Percentiles rank a stretch among this genome's conserved stretches.
These are phyloP conservation scores for Sciurus niger DNA, from an alignment of 2,113 vertebrate species.

Conservation along the genomic window DNA sequence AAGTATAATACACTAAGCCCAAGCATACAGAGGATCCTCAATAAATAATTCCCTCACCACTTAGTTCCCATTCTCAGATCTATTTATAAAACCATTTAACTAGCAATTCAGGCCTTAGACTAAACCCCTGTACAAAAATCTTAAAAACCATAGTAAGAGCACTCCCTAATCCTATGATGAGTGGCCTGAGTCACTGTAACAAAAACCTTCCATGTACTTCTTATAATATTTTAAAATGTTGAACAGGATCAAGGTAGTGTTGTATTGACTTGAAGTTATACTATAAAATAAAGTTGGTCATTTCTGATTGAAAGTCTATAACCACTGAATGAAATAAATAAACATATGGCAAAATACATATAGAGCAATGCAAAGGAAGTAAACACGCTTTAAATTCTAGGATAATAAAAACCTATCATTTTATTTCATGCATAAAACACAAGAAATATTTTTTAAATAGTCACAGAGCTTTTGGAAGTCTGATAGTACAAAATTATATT, in stretches of 20 bases:
- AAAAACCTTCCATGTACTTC: background rate
- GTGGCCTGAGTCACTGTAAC: background rate
- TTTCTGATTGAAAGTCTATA: background rate
- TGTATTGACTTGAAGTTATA: background rate
- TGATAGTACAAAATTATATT: background rate
- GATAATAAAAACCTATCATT: background rate
- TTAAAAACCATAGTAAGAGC: background rate
- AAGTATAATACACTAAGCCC: background rate
- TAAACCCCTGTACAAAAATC: constrained; percentile 8
- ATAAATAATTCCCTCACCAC: background rate
- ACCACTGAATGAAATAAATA: background rate
- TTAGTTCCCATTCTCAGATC: background rate
- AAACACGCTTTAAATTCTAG: background rate
- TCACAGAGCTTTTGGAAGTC: background rate
- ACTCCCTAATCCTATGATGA: background rate
- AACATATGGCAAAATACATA: no score
- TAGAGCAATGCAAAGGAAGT: background rate
- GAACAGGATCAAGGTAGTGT: background rate
- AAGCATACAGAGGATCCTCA: background rate
- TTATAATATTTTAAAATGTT: constrained; percentile 35
- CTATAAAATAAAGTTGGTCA: background rate
- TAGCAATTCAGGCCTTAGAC: background rate
- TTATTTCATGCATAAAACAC: background rate
- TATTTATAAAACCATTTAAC: background rate
- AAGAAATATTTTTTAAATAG: background rate